phyloP scores from a whole-genome alignment of 2,888 invertebrate genomes.

The Oithona nana region DNA sequence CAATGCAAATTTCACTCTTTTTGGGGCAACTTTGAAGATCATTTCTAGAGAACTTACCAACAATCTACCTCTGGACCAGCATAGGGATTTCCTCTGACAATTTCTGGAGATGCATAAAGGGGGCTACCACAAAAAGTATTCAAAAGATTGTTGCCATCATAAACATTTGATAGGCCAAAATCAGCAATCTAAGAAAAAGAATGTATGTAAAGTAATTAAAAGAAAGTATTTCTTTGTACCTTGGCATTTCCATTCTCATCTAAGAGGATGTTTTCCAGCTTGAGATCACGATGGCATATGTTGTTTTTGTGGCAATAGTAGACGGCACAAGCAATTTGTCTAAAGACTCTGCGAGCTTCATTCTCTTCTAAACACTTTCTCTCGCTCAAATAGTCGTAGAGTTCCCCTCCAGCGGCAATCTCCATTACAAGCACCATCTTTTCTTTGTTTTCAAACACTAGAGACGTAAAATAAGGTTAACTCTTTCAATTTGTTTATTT shows the following conservation, averaged over 20 bases:
- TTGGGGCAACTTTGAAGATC: not conserved
- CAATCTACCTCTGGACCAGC: slow-evolving; percentile 75
- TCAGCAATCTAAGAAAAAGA: slow-evolving; percentile 63
- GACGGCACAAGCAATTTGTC: slow-evolving; percentile 87
- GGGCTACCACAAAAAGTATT: slow-evolving; percentile 92
- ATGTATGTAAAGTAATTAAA: not conserved
- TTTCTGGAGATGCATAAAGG: slow-evolving; percentile 89
- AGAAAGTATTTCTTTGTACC: slow-evolving; percentile 33
- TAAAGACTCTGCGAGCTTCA: slow-evolving; percentile 81
- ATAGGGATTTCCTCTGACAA: slow-evolving; percentile 88
- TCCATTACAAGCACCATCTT: slow-evolving; percentile 99
- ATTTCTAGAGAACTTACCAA: slow-evolving; percentile 22
- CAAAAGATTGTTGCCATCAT: slow-evolving; percentile 62
- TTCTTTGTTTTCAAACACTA: slow-evolving; percentile 97
- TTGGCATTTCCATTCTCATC: slow-evolving; percentile 87
- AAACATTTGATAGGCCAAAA: slow-evolving; percentile 94
- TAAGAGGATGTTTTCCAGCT: slow-evolving; percentile 79
- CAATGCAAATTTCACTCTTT: not conserved
- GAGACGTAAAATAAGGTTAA: slow-evolving; percentile 28
- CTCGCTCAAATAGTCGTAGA: slow-evolving; percentile 88
- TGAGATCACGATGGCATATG: slow-evolving; percentile 88
- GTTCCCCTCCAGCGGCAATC: slow-evolving; percentile 92
- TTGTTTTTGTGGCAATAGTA: slow-evolving; percentile 97
- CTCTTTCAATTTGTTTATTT: not conserved
- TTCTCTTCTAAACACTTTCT: slow-evolving; percentile 72